Base-by-base conservation (phyloP, 2,888 invertebrate genomes). In the Myathropa florea region DNA sequence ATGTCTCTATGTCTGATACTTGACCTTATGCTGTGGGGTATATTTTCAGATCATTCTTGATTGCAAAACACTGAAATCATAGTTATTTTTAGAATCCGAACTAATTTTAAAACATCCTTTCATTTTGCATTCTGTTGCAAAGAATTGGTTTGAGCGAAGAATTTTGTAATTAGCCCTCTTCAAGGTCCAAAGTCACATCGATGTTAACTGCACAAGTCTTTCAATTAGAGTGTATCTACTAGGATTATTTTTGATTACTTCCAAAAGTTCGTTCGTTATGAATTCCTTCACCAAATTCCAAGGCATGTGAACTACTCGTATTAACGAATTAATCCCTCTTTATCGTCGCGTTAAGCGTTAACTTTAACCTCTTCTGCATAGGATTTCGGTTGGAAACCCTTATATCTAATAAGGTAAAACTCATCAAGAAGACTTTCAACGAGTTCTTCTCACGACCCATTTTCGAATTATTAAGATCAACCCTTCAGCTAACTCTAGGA, bases 391-490 rank as follows among this genome's bases (percentile, higher is more conserved):
- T n/a, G n/a, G n/a, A n/a, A n/a, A n/a, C n/a, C n/a, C n/a, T n/a
- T n/a, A n/a, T n/a, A n/a, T 84, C 72, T 72, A 75, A 82, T 73
- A 46, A 85, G 81, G 39, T 18, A 18, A 46, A 73, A 81, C 73
- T 85, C 81, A 85, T 85, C 73, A 81, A 78, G 72, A 82, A 77
- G 77, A 85, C 70, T 73, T 77, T 81, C 59, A 81, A 85, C 73
- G 68, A 85, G 70, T 77, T 70, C 68, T 60, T 68, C 57, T 23
- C 14, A n/a, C 46, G 14, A 57, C n/a, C 28, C 39, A 26, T 36
- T 55, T 12, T n/a, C n/a, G n/a, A n/a, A n/a, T n/a, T n/a, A n/a
- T n/a, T n/a, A n/a, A n/a, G n/a, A n/a, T n/a, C n/a, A n/a, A n/a
- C n/a, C n/a, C n/a, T n/a, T n/a, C n/a, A n/a, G n/a, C n/a, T n/a